These are phyloP conservation scores for Drosophila ercepeae DNA, from an alignment of 1,140 invertebrate species.

Conservation along the genomic window DNA sequence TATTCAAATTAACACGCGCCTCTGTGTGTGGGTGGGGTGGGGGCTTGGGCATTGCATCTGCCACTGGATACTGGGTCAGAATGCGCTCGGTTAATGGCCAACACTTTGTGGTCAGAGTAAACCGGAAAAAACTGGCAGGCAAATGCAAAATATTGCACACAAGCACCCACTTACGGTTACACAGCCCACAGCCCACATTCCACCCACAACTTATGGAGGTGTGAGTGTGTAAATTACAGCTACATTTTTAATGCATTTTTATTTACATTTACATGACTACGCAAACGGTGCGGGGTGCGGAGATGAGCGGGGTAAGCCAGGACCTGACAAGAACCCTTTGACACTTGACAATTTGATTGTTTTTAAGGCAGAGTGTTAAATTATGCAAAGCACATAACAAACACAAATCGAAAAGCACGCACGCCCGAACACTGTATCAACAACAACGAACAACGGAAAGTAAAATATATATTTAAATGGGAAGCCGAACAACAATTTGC, in stretches of 20 bases:
- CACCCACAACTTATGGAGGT: not conserved
- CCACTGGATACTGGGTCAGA: conserved; percentile 34
- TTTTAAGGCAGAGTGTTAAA: conserved; percentile 77
- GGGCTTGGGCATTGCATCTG: not conserved
- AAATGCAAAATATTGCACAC: conserved; percentile 54
- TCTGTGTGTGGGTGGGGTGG: not conserved
- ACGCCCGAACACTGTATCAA: conserved; percentile 22
- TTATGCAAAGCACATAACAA: conserved; percentile 66
- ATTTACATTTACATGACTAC: conserved; percentile 58
- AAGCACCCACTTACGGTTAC: conserved; percentile 40
- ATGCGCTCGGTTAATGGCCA: conserved; percentile 56
- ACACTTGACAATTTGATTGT: conserved; percentile 80
- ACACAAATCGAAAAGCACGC: conserved; percentile 37
- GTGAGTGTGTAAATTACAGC: conserved; percentile 52
- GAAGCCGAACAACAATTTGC: conserved; percentile 28
- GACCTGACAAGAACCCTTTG: conserved; percentile 60
- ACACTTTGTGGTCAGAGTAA: conserved; percentile 72
- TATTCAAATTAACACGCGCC: conserved; percentile 81
- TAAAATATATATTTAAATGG: conserved; percentile 34
- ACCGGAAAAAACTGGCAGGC: conserved; percentile 55
- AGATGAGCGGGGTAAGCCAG: conserved; percentile 3
- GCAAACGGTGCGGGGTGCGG: conserved; percentile 10
- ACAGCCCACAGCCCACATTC: conserved; percentile 1
- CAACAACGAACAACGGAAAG: conserved; percentile 14
- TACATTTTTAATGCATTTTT: conserved; percentile 78